phyloP scores from a whole-genome alignment of 2,888 invertebrate genomes.

The Exephanes ischioxanthus region DNA sequence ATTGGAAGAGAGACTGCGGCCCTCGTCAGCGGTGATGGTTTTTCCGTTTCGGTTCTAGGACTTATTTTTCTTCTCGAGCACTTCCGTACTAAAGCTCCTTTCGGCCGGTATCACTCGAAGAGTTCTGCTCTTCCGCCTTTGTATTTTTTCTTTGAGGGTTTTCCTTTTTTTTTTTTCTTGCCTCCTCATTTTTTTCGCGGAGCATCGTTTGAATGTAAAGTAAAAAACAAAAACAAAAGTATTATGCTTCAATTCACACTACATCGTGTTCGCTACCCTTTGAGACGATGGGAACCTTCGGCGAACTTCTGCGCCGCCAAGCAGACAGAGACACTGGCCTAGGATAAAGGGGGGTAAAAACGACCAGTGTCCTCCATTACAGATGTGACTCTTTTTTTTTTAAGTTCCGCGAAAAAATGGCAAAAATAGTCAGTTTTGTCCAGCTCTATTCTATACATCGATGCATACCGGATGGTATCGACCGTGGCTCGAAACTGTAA shows the following conservation, averaged over 20 bases:
- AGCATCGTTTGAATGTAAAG: background rate
- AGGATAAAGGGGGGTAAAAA: background rate
- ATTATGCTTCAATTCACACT: background rate
- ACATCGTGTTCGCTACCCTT: background rate
- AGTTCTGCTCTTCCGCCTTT: slow-evolving; percentile 17
- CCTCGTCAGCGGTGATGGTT: slow-evolving; percentile 30
- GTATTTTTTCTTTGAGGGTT: background rate
- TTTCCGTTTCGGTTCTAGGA: slow-evolving; percentile 34
- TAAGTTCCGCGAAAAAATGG: background rate
- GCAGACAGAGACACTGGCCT: background rate
- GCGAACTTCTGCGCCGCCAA: slow-evolving; percentile 31
- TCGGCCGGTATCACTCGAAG: background rate
- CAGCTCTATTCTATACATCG: background rate
- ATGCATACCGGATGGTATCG: background rate
- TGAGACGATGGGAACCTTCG: background rate
- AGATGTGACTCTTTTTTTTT: background rate
- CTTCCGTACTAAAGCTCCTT: slow-evolving; percentile 9
- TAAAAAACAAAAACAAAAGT: background rate
- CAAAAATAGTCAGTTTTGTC: background rate
- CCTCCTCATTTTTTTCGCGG: background rate
- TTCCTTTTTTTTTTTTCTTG: background rate
- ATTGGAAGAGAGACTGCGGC: slow-evolving; percentile 1
- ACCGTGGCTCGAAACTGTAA: slow-evolving; percentile 2
- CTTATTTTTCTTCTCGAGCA: slow-evolving; percentile 18
- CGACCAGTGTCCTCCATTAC: background rate